Conservation (phyloP, 2,888 invertebrate genomes). For the Glomeris marginata region DNA sequence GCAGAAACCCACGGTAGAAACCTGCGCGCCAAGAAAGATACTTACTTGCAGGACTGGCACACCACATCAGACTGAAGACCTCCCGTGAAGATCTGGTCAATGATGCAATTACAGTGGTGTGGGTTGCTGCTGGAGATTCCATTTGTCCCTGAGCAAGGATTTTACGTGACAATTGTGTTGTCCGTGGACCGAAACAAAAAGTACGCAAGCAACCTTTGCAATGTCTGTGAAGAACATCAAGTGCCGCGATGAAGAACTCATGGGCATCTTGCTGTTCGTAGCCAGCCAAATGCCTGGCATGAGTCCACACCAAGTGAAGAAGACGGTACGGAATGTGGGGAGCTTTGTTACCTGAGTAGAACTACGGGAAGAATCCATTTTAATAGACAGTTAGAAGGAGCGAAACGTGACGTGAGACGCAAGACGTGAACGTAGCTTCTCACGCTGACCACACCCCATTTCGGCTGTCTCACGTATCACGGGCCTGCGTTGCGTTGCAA, state of each 20-base stretch:
- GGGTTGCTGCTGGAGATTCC: conserved; percentile 27
- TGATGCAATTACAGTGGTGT: conserved; percentile 73
- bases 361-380: conserved; percentile 59
- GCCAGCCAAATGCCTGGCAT: conserved; percentile 82
- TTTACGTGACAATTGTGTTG: background rate
- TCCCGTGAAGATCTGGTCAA: conserved; percentile 94
- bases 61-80: conserved; percentile 91
- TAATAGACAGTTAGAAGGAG: too few relatives aligned
- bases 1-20: background rate
- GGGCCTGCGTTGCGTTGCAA: too few relatives aligned
- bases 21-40: conserved; percentile 15
- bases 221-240: conserved; percentile 81
- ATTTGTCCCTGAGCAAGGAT: conserved; percentile 24
- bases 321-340: conserved; percentile 79
- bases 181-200: conserved; percentile 3
- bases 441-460: too few relatives aligned
- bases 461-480: too few relatives aligned
- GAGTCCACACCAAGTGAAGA: conserved; percentile 91
- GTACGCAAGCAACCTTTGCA: conserved; percentile 35
- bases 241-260: conserved; percentile 92
- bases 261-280: conserved; percentile 98
- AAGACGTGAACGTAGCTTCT: too few relatives aligned
- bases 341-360: conserved; percentile 77
- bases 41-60: conserved; percentile 78
- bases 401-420: too few relatives aligned